Evolutionary conservation across 2,797 vertebrate species (phyloP).

Genomic region (Alosa sapidissima): DNA sequence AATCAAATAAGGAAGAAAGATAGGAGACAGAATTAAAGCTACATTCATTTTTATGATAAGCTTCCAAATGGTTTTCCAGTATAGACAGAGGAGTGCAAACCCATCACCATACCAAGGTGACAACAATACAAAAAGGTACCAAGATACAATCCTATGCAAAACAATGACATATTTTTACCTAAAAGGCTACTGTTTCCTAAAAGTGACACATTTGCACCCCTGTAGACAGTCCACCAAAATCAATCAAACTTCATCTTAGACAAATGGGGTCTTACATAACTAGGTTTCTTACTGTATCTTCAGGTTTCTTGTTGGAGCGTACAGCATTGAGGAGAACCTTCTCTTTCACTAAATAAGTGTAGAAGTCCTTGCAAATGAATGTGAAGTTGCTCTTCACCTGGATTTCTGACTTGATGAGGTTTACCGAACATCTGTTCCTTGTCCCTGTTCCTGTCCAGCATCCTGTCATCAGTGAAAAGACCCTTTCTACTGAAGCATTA

Average conservation of each 20-base stretch:
- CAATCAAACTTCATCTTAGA: not conserved
- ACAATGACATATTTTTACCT: conserved; percentile 29
- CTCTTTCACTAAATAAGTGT: too few species aligned
- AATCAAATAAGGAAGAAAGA: conserved; percentile 26
- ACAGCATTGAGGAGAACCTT: too few species aligned
- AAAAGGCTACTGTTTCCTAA: conserved; percentile 27
- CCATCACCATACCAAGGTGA: too few species aligned
- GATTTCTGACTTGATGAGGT: too few species aligned
- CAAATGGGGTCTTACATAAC: conserved; percentile 23
- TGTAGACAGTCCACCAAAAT: not conserved
- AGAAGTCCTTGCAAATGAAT: too few species aligned
- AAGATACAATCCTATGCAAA: conserved; percentile 23
- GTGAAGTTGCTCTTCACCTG: too few species aligned
- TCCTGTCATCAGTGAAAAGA: too few species aligned
- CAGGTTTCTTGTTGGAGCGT: not conserved
- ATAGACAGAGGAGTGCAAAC: too few species aligned
- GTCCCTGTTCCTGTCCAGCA: too few species aligned
- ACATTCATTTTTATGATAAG: conserved; percentile 28
- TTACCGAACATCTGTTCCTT: too few species aligned
- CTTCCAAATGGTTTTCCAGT: conserved; percentile 28
- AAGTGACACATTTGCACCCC: conserved; percentile 16
- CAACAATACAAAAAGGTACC: too few species aligned
- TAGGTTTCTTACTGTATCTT: conserved; percentile 11
- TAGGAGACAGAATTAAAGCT: conserved; percentile 28
- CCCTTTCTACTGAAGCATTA: conserved; percentile 19